phyloP scores from a whole-genome alignment of 2,888 invertebrate species.

The Drosophila niveifrons region DNA sequence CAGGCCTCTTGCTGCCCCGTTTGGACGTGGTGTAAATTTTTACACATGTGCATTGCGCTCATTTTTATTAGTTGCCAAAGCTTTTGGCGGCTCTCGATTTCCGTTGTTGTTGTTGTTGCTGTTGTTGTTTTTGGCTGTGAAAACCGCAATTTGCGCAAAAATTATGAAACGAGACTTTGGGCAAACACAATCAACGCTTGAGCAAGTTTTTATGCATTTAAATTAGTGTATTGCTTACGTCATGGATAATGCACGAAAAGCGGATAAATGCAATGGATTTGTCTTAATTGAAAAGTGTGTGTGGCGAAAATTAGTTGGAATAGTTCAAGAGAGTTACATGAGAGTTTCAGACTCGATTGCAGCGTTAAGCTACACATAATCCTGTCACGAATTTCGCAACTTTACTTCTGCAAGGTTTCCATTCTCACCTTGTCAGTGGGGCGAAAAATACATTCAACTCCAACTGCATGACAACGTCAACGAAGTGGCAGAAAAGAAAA shows the following conservation, averaged over 20 bases:
- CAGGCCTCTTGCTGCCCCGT: conserved; percentile 6
- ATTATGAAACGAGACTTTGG: conserved; percentile 82
- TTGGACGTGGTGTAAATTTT: conserved; percentile 71
- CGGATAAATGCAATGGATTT: conserved; percentile 44
- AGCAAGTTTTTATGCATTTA: conserved; percentile 77
- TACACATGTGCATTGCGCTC: conserved; percentile 72
- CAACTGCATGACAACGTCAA: conserved; percentile 36
- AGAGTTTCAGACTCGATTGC: conserved; percentile 16
- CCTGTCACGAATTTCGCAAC: conserved; percentile 45
- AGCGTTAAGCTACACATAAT: conserved; percentile 33
- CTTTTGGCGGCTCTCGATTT: conserved; percentile 54
- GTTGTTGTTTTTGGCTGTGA: too few species aligned
- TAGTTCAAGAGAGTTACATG: neutral
- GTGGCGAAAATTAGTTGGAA: conserved; percentile 1
- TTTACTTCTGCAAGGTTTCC: conserved; percentile 20
- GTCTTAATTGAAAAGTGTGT: conserved; percentile 36
- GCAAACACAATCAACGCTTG: conserved; percentile 82
- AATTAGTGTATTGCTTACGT: conserved; percentile 60
- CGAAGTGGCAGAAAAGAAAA: conserved; percentile 55
- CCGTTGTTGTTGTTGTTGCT: conserved; percentile 16
- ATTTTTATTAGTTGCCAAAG: conserved; percentile 76
- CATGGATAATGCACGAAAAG: conserved; percentile 14
- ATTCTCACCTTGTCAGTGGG: conserved; percentile 68
- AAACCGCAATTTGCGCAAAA: conserved; percentile 82
- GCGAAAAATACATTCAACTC: conserved; percentile 33